phyloP scores from a whole-genome alignment of 1,140 invertebrate genomes.

The Himalopsyche phryganea region DNA sequence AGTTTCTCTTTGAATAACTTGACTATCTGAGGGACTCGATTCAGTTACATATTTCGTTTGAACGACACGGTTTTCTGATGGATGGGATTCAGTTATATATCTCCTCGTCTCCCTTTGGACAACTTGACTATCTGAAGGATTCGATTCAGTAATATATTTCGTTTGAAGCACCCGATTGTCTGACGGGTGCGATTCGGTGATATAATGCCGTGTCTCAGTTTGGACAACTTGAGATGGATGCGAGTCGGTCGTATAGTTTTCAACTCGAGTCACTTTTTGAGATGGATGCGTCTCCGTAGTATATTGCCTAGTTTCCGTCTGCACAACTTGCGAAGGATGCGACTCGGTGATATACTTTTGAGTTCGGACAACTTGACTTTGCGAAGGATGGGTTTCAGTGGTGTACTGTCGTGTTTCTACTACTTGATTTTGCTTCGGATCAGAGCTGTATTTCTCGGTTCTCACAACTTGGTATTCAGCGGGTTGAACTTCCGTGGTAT shows the following conservation, averaged over 20 bases:
- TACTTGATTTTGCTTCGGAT: neutral
- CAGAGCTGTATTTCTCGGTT: neutral
- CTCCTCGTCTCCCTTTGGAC: no score
- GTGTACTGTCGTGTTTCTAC: slow-evolving; percentile 8
- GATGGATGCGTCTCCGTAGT: neutral
- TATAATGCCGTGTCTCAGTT: neutral
- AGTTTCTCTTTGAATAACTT: slow-evolving; percentile 4
- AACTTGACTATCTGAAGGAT: no score
- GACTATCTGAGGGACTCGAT: slow-evolving; percentile 6
- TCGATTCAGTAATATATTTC: no score
- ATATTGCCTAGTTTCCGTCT: neutral
- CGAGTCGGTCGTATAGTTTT: neutral
- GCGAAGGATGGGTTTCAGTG: slow-evolving; percentile 8
- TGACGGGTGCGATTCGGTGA: neutral
- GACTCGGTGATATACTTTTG: neutral
- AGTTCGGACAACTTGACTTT: slow-evolving; percentile 7
- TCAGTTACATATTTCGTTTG: slow-evolving; percentile 5
- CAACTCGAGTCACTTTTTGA: no score
- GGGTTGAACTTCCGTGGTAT: slow-evolving; percentile 23
- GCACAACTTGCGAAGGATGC: neutral
- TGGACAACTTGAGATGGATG: neutral
- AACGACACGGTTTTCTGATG: neutral
- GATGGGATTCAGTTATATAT: neutral
- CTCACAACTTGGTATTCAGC: slow-evolving; percentile 7
- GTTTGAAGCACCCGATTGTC: no score